Conservation (phyloP, 2,888 invertebrate species). For the Anorthoa munda region DNA sequence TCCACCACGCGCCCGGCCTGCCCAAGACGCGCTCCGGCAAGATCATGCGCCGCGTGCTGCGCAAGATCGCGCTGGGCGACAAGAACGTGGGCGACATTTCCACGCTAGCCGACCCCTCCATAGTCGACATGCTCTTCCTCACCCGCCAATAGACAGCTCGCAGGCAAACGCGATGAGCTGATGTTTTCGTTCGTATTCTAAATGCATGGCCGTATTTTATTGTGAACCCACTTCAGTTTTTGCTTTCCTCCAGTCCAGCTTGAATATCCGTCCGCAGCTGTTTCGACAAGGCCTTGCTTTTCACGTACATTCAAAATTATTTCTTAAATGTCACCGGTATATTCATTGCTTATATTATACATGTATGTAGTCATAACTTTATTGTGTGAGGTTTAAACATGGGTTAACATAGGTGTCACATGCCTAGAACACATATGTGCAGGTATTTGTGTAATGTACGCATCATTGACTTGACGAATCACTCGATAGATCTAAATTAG, state of each 20-base stretch:
- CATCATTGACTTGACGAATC: slow-evolving; percentile 55
- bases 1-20: slow-evolving; percentile 98
- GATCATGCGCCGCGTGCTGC: slow-evolving; percentile 98
- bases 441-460: slow-evolving; percentile 38
- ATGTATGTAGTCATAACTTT: slow-evolving; percentile 41
- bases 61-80: slow-evolving; percentile 98
- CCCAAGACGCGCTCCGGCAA: slow-evolving; percentile 99
- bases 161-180: slow-evolving; percentile 10
- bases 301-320: slow-evolving; percentile 39
- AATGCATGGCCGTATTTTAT: slow-evolving; percentile 35
- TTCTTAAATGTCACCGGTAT: slow-evolving; percentile 37
- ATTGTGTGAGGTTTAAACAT: slow-evolving; percentile 56
- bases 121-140: slow-evolving; percentile 95
- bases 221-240: slow-evolving; percentile 32
- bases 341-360: slow-evolving; percentile 23
- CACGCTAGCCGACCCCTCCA: slow-evolving; percentile 97
- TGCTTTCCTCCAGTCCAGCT: slow-evolving; percentile 60
- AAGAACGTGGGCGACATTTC: slow-evolving; percentile 97
- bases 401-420: slow-evolving; percentile 47
- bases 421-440: slow-evolving; percentile 26
- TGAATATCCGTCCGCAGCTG: slow-evolving; percentile 62
- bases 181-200: slow-evolving; percentile 55
- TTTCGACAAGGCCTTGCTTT: slow-evolving; percentile 42
- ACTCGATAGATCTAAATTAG: slow-evolving; percentile 58
- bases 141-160: slow-evolving; percentile 38